A percentile compares a stretch with the other conserved stretches of the same genome.
Evolutionary conservation across 2,888 invertebrate genomes (phyloP).

Genomic region (Tyria jacobaeae): DNA sequence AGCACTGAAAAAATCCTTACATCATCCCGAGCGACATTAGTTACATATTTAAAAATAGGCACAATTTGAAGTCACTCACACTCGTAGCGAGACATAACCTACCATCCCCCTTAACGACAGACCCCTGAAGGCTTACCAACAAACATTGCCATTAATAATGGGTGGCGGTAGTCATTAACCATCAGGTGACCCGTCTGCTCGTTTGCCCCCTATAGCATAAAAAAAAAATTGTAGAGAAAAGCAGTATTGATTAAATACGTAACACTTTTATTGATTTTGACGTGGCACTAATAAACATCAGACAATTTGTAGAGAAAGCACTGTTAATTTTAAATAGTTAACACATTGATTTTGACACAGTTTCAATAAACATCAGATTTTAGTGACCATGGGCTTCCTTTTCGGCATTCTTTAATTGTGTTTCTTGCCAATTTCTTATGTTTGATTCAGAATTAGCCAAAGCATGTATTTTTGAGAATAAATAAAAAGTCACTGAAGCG

Average conservation of each 20-base stretch:
- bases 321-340: background rate
- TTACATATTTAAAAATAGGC: too few relatives aligned
- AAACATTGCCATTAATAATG: too few relatives aligned
- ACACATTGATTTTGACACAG: constrained; percentile 1
- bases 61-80: too few relatives aligned
- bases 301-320: background rate
- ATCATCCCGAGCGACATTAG: too few relatives aligned
- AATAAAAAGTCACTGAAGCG: constrained; percentile 83
- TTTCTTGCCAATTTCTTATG: constrained; percentile 71
- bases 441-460: constrained; percentile 84
- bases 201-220: too few relatives aligned
- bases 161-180: too few relatives aligned
- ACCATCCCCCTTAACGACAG: too few relatives aligned
- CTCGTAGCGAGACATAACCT: too few relatives aligned
- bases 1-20: too few relatives aligned
- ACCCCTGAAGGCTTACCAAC: too few relatives aligned
- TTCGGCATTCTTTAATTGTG: constrained; percentile 70
- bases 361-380: background rate
- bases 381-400: constrained; percentile 66
- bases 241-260: background rate
- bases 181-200: too few relatives aligned
- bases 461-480: constrained; percentile 89
- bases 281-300: background rate
- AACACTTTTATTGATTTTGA: constrained; percentile 7
- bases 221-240: too few relatives aligned